Base-by-base conservation (phyloP, 2,888 invertebrate genomes). In the Stenoptilia bipunctidactyla region DNA sequence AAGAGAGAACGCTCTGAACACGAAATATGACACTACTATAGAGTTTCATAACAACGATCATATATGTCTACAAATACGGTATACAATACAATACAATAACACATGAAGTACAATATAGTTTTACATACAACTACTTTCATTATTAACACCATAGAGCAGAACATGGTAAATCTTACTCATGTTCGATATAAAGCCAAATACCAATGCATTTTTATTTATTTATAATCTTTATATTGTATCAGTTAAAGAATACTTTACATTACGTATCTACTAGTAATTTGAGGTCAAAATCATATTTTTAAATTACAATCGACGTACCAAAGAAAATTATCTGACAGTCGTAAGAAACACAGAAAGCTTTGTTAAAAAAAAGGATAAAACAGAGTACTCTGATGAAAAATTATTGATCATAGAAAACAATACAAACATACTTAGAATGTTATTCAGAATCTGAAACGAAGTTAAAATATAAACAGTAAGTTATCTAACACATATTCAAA, bases 131-230 rank as follows among this genome's bases (percentile, higher is more conserved):
- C 66, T 65, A 67, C 59, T 45, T 3, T 49, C 47, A 52, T 56
- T 68, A 69, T 74, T 70, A 72, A 72, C 71, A 73, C 70, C 80
- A 68, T n/a, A 76, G 67, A 73, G 69, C 67, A 69, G 80, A 82
- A 82, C 80, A 80, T 71, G 71, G 60, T 64, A 62, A 61, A 44
- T 48, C 49, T 50, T 64, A 67, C 64, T 64, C 74, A 79, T 75
- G 80, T 76, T 74, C 75, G 66, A 55, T 67, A 80, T 85, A 85
- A 85, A 85, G 85, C 85, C 84, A 82, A 80, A 74, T 85, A 85
- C 85, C 85, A 85, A 85, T 85, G 85, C 85, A 84, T 85, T 71
- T 74, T 66, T 66, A 74, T 76, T 75, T 20, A 76, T 72, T 73
- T 71, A 76, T 77, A 75, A 64, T 62, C 58, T 57, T 66, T 68